These are phyloP conservation scores for Halcyon smyrnensis DNA, from an alignment of 2,797 vertebrate genomes.

Conservation along the genomic window DNA sequence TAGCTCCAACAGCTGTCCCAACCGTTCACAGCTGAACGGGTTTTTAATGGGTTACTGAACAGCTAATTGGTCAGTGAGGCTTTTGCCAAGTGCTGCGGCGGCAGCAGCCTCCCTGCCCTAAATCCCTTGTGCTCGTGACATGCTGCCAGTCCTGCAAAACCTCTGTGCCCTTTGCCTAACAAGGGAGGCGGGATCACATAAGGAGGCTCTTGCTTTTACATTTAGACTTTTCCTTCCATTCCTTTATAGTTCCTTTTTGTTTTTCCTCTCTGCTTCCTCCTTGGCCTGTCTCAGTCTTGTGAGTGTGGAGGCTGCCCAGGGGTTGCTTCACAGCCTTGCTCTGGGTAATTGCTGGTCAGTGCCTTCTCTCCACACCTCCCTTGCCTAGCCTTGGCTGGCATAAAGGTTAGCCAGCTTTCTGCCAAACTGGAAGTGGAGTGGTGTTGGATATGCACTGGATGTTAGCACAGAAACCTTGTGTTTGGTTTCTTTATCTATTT, in stretches of 20 bases:
- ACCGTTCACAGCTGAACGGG: not conserved
- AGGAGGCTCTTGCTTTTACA: not conserved
- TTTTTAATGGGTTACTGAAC: not conserved
- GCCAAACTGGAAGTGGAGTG: not conserved
- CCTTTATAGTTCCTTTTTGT: not conserved
- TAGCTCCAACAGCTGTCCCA: not conserved
- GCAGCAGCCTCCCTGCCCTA: not conserved
- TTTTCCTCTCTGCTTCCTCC: not conserved
- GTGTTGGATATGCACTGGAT: not conserved
- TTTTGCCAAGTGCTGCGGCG: not conserved
- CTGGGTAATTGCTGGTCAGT: slow-evolving; percentile 31
- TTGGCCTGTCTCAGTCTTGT: not conserved
- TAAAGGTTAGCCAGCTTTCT: not conserved
- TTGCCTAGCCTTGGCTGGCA: not conserved
- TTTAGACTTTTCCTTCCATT: not conserved
- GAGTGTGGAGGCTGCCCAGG: not conserved
- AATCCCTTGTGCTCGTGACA: not conserved
- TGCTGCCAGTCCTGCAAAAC: not conserved
- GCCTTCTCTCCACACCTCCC: not conserved
- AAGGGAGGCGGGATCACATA: not conserved
- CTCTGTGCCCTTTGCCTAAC: not conserved
- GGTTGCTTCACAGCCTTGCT: not conserved
- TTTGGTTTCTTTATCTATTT: not conserved
- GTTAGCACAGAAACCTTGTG: not conserved
- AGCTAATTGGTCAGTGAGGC: not conserved